phyloP scores from a whole-genome alignment of 2,888 invertebrate species.

The Drosophila tanythrix region DNA sequence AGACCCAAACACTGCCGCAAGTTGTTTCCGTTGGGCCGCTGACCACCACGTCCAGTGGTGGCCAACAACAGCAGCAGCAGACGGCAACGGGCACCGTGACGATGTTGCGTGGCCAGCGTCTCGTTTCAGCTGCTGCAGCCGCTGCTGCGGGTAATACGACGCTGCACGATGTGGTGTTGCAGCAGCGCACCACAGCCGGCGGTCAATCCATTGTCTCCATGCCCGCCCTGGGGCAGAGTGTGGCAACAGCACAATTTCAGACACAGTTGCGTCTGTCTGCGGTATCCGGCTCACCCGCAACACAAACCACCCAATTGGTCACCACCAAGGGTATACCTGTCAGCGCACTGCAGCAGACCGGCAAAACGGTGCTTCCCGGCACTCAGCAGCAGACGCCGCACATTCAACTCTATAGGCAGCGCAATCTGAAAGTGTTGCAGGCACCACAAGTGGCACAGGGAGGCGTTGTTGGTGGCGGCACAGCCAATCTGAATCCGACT shows the following conservation, averaged over 20 bases:
- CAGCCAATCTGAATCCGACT: constrained; percentile 58
- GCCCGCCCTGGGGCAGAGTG: constrained; percentile 82
- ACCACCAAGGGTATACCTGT: constrained; percentile 84
- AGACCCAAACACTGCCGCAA: constrained; percentile 83
- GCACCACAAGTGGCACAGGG: constrained; percentile 54
- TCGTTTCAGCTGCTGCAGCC: constrained; percentile 78
- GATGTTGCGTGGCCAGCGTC: constrained; percentile 83
- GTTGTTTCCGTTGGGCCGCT: constrained; percentile 85
- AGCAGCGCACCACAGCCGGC: constrained; percentile 83
- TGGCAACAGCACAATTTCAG: constrained; percentile 83
- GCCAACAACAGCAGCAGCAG: constrained; percentile 68
- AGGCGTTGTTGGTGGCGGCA: constrained; percentile 25
- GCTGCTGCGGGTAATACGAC: constrained; percentile 70
- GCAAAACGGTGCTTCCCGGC: constrained; percentile 73
- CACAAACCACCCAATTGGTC: constrained; percentile 81
- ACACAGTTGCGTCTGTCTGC: constrained; percentile 83
- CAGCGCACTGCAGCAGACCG: constrained; percentile 82
- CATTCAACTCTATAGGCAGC: constrained; percentile 84
- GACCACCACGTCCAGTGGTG: constrained; percentile 83
- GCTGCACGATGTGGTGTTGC: constrained; percentile 84
- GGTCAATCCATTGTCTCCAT: constrained; percentile 85
- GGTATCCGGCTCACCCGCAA: constrained; percentile 65
- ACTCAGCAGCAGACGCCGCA: constrained; percentile 80
- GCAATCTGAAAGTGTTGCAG: constrained; percentile 83
- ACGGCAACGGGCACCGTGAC: constrained; percentile 80